Percentiles rank a stretch among this genome's conserved stretches.
phyloP scores from a whole-genome alignment of 2,113 vertebrate species.

The Vireo altiloquus region DNA sequence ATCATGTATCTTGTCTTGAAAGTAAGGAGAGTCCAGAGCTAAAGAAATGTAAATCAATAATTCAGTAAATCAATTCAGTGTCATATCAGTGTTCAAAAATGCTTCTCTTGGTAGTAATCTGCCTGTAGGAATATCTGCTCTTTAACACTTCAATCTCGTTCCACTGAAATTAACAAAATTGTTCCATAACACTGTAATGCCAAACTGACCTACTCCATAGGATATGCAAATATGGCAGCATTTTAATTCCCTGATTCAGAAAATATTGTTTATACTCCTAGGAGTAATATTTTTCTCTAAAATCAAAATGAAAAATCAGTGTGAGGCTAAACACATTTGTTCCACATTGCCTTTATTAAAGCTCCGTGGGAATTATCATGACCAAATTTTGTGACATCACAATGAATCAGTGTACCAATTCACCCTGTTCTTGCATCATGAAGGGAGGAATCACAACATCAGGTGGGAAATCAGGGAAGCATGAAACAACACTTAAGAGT shows the following conservation, averaged over 20 bases:
- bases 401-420: background rate
- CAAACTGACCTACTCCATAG: background rate
- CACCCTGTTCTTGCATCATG: background rate
- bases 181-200: background rate
- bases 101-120: background rate
- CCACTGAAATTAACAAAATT: background rate
- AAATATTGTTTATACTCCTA: background rate
- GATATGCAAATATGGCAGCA: background rate
- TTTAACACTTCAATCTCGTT: background rate
- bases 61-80: background rate
- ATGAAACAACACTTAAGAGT: background rate
- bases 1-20: background rate
- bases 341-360: background rate
- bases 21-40: background rate
- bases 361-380: background rate
- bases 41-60: background rate
- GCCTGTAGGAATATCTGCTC: background rate
- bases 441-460: background rate
- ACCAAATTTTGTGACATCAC: background rate
- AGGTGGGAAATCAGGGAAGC: background rate
- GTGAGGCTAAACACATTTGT: background rate
- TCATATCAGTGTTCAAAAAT: background rate
- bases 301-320: background rate
- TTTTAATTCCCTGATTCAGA: background rate
- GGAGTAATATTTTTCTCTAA: background rate